Percentiles rank a stretch among this genome's conserved stretches.
Evolutionary conservation across 2,888 invertebrate species (phyloP).

Genomic region (Hypena proboscidalis): DNA sequence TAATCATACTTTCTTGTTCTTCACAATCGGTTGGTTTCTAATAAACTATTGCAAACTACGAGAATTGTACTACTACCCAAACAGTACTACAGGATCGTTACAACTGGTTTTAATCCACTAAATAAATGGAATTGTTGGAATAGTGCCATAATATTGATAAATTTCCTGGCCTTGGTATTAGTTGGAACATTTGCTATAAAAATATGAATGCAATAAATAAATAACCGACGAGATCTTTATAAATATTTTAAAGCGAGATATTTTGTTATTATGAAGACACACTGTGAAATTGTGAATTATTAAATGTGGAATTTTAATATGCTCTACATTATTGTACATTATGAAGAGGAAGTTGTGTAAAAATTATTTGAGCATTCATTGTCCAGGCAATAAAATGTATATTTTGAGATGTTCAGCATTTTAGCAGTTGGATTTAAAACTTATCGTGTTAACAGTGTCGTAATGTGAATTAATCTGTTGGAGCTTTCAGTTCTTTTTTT

Average conservation of each 20-base stretch:
- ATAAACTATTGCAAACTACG: conserved; percentile 20
- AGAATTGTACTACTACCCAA: conserved; percentile 19
- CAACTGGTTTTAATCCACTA: conserved; percentile 31
- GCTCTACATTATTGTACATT: conserved; percentile 1
- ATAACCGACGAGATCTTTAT: conserved; percentile 26
- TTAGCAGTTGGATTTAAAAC: conserved; percentile 1
- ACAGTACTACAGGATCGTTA: conserved; percentile 19
- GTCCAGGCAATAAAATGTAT: conserved; percentile 1
- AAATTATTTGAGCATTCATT: conserved; percentile 3
- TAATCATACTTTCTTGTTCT: too few relatives aligned
- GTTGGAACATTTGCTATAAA: conserved; percentile 35
- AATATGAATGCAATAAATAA: conserved; percentile 36
- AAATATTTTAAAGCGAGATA: conserved; percentile 30
- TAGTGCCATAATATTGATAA: conserved; percentile 58
- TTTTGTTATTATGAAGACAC: conserved; percentile 19
- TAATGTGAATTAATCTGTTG: neutral
- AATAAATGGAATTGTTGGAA: conserved; percentile 58
- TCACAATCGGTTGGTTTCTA: conserved; percentile 18
- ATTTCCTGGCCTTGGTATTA: conserved; percentile 41
- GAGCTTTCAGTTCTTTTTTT: too few relatives aligned
- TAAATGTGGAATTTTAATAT: conserved; percentile 6
- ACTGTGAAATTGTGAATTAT: conserved; percentile 12
- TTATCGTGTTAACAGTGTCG: conserved; percentile 1
- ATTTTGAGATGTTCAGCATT: conserved; percentile 1
- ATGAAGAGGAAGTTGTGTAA: conserved; percentile 2